A percentile compares a stretch with the other conserved stretches of the same genome.
Evolutionary conservation across 2,113 vertebrate genomes (phyloP).

Genomic region (Enhydra lutris): DNA sequence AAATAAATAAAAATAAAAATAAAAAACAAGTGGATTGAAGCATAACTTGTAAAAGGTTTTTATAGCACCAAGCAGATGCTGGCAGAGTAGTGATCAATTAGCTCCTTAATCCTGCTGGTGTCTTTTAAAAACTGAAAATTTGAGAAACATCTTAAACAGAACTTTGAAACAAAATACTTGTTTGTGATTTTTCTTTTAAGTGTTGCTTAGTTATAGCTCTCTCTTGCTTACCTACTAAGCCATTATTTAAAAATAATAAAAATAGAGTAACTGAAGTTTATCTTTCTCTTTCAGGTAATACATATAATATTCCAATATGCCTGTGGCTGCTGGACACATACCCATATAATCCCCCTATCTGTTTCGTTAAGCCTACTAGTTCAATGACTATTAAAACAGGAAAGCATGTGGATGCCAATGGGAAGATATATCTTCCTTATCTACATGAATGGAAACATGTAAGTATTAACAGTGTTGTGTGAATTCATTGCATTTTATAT

Average conservation of each 20-base stretch:
- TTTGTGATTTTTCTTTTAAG: not conserved
- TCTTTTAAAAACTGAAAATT: conserved; percentile 31
- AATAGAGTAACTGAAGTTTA: conserved; percentile 50
- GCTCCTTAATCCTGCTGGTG: not conserved
- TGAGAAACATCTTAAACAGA: conserved; percentile 20
- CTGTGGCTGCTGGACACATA: conserved; percentile 98
- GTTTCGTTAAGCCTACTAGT: conserved; percentile 98
- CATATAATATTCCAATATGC: conserved; percentile 98
- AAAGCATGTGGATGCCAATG: conserved; percentile 98
- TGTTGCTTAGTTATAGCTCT: not conserved
- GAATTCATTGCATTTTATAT: not conserved
- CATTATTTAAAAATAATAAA: conserved; percentile 31
- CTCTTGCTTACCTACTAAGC: not conserved
- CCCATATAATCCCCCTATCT: conserved; percentile 98
- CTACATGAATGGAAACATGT: conserved; percentile 99
- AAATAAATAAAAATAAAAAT: too few relatives aligned
- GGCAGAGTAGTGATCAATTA: not conserved
- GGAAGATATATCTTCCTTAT: conserved; percentile 98
- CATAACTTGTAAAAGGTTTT: not conserved
- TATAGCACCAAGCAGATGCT: not conserved
- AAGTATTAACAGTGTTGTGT: conserved; percentile 74
- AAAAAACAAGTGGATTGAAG: not conserved
- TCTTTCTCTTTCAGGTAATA: conserved; percentile 87
- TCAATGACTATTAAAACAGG: conserved; percentile 99
- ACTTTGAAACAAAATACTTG: conserved; percentile 30